Percentiles rank a stretch among this genome's conserved stretches.
Conservation (phyloP, 2,888 invertebrate species). For the Danaus chrysippus region DNA sequence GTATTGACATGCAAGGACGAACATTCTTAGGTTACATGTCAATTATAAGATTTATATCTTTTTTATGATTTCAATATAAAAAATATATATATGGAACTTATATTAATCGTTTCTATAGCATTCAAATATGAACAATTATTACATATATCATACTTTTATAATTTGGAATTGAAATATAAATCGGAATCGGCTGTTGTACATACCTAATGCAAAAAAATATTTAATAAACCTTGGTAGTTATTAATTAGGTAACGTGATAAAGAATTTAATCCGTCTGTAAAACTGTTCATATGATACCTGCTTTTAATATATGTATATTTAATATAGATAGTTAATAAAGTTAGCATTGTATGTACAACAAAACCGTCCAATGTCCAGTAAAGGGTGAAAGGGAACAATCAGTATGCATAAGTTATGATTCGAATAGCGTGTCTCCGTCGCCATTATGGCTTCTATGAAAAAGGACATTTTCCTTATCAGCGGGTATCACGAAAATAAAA, state of each 20-base stretch:
- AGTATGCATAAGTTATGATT: conserved; percentile 75
- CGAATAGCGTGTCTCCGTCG: conserved; percentile 67
- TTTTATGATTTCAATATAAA: neutral
- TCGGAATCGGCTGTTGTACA: too few species aligned
- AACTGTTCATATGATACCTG: neutral
- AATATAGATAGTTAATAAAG: conserved; percentile 8
- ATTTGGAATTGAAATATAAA: too few species aligned
- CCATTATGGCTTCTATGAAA: conserved; percentile 78
- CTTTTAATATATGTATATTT: conserved; percentile 10
- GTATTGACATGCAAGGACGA: neutral
- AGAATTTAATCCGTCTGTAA: too few species aligned
- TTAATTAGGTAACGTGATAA: too few species aligned
- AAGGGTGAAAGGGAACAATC: conserved; percentile 73
- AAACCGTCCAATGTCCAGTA: conserved; percentile 47
- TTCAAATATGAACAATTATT: too few species aligned
- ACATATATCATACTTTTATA: too few species aligned
- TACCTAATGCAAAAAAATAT: too few species aligned
- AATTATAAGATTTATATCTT: neutral
- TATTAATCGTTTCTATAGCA: too few species aligned
- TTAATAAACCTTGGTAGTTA: too few species aligned
- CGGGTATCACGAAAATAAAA: conserved; percentile 78
- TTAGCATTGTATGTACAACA: conserved; percentile 22
- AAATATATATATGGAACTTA: too few species aligned
- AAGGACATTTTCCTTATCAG: conserved; percentile 77
- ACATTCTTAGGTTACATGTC: neutral